A percentile compares a stretch with the other conserved stretches of the same genome.
Evolutionary conservation across 2,797 vertebrate genomes (phyloP).

Genomic region (Micrastur ruficollis): DNA sequence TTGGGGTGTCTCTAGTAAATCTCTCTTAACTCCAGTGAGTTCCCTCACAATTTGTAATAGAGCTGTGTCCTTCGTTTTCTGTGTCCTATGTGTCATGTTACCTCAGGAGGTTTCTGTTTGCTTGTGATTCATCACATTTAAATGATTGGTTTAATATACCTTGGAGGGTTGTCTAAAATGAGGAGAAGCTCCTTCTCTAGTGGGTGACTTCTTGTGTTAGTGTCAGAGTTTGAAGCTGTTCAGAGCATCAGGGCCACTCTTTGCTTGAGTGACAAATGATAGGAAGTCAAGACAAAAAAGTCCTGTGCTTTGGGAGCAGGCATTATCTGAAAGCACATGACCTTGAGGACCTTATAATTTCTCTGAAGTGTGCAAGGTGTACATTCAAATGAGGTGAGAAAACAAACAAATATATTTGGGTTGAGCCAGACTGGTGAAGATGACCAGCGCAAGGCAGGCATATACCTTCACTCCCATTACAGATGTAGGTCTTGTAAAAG

Average conservation of each 20-base stretch:
- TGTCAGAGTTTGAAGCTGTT: background rate
- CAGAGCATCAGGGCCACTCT: background rate
- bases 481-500: background rate
- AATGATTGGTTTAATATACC: background rate
- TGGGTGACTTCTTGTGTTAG: background rate
- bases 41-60: background rate
- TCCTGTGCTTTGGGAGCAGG: background rate
- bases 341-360: background rate
- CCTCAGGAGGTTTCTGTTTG: background rate
- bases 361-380: background rate
- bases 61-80: background rate
- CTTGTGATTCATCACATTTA: background rate
- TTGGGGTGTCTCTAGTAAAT: background rate
- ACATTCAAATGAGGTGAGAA: background rate
- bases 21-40: background rate
- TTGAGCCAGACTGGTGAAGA: background rate
- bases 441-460: background rate
- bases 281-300: background rate
- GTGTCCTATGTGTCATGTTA: accelerated
- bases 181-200: background rate
- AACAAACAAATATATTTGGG: background rate
- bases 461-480: background rate
- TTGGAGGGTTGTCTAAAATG: background rate
- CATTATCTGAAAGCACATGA: background rate
- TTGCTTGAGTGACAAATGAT: background rate